Percentiles rank a stretch among this genome's conserved stretches.
phyloP scores from a whole-genome alignment of 2,113 vertebrate genomes.

The Centropristis striata region DNA sequence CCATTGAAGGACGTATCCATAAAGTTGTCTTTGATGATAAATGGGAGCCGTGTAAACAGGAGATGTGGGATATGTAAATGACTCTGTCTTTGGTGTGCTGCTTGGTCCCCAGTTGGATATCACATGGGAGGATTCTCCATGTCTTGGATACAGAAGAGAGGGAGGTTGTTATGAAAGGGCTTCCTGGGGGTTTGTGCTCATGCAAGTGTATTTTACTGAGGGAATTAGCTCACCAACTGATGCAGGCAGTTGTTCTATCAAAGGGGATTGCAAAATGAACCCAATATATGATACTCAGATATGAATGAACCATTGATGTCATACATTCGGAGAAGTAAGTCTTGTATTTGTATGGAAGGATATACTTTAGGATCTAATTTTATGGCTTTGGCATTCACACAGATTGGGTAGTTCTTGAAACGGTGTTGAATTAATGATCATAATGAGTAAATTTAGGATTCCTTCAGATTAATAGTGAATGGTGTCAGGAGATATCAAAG shows the following conservation, averaged over 20 bases:
- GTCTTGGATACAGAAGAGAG: slow-evolving; percentile 69
- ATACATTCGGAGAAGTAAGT: background rate
- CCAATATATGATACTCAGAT: slow-evolving; percentile 24
- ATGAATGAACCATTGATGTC: slow-evolving; percentile 21
- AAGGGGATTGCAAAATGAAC: slow-evolving; percentile 45
- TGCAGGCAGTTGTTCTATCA: slow-evolving; percentile 51
- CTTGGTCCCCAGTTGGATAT: slow-evolving; percentile 66
- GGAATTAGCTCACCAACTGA: slow-evolving; percentile 60
- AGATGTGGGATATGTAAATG: slow-evolving; percentile 81
- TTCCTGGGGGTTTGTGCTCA: slow-evolving; percentile 57
- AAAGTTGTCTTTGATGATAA: slow-evolving; percentile 80
- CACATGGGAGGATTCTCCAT: slow-evolving; percentile 60
- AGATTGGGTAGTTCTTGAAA: slow-evolving; percentile 25
- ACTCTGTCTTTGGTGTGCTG: slow-evolving; percentile 61
- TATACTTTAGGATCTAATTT: slow-evolving; percentile 11
- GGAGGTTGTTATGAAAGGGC: slow-evolving; percentile 49
- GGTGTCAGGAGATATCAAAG: slow-evolving; percentile 26
- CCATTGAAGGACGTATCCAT: slow-evolving; percentile 64
- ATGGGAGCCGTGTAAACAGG: slow-evolving; percentile 78
- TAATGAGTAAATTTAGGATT: slow-evolving; percentile 46
- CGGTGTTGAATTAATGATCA: slow-evolving; percentile 42
- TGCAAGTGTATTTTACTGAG: slow-evolving; percentile 44
- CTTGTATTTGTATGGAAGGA: slow-evolving; percentile 18
- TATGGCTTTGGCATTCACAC: slow-evolving; percentile 30
- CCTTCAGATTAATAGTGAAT: slow-evolving; percentile 43